A percentile compares a stretch with the other conserved stretches of the same genome.
Evolutionary conservation across 2,888 invertebrate genomes (phyloP).

Genomic region (Entomobrya proxima): DNA sequence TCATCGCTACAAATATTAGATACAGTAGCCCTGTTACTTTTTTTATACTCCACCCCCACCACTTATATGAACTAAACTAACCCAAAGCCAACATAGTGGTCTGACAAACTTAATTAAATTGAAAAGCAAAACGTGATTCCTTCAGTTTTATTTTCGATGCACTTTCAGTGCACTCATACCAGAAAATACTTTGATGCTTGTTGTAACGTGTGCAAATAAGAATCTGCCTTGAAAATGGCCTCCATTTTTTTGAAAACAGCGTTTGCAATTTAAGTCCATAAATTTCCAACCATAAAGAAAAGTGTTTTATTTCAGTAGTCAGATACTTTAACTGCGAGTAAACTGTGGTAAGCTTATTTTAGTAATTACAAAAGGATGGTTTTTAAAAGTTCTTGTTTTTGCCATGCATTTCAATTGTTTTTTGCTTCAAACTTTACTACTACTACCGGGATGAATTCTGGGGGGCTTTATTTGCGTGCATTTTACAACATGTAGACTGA

Average conservation of each 20-base stretch:
- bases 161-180: neutral
- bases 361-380: no score
- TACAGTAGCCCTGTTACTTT: neutral
- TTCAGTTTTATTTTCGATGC: no score
- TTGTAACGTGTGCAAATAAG: neutral
- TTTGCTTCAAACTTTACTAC: neutral
- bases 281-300: neutral
- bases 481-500: conserved; percentile 38
- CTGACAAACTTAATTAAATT: conserved; percentile 29
- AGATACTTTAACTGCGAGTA: neutral
- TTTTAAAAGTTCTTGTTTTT: neutral
- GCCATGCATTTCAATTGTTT: neutral
- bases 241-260: neutral
- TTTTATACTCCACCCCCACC: neutral
- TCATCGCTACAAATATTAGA: neutral
- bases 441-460: neutral
- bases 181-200: neutral
- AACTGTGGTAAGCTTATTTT: neutral
- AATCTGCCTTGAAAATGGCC: neutral
- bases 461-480: conserved; percentile 34
- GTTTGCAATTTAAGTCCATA: neutral
- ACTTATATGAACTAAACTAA: no score
- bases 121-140: neutral
- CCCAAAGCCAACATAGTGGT: neutral
- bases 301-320: neutral